Conservation (phyloP, 2,113 vertebrate genomes). For the Mesocricetus auratus region DNA sequence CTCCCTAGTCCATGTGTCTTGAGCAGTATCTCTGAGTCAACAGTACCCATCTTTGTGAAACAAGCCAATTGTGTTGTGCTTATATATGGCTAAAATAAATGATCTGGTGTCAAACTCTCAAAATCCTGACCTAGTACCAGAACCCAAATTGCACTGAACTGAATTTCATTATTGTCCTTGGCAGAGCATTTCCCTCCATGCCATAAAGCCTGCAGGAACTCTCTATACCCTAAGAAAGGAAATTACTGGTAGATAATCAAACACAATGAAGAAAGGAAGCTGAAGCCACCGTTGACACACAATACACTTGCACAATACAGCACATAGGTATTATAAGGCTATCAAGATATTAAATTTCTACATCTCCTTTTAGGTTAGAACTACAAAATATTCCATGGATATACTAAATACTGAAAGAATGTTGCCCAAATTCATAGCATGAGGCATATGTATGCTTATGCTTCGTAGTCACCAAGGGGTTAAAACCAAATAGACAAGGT, state of each 20-base stretch:
- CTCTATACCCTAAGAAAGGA: not conserved
- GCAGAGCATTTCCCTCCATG: not conserved
- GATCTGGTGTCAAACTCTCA: not conserved
- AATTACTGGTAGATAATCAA: not conserved
- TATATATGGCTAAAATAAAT: not conserved
- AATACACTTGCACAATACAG: not conserved
- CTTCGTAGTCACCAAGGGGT: fast-evolving
- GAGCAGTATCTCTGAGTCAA: not conserved
- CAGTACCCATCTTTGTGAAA: not conserved
- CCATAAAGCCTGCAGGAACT: too few species aligned
- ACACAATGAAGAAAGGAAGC: not conserved
- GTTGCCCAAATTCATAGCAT: not conserved
- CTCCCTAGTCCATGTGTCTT: not conserved
- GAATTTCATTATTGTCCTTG: not conserved
- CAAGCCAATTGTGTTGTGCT: not conserved
- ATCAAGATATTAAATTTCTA: not conserved
- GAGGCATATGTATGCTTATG: not conserved
- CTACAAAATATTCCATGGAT: not conserved
- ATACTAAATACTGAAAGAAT: not conserved
- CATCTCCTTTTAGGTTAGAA: not conserved
- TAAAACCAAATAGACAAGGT: not conserved
- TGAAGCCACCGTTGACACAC: not conserved
- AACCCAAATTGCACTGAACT: not conserved
- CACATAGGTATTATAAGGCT: not conserved
- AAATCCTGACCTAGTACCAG: not conserved